Evolutionary conservation across 2,888 invertebrate species (phyloP), one percentile per base, ranked within the genome.

Genomic region (Cephalotes varians): DNA sequence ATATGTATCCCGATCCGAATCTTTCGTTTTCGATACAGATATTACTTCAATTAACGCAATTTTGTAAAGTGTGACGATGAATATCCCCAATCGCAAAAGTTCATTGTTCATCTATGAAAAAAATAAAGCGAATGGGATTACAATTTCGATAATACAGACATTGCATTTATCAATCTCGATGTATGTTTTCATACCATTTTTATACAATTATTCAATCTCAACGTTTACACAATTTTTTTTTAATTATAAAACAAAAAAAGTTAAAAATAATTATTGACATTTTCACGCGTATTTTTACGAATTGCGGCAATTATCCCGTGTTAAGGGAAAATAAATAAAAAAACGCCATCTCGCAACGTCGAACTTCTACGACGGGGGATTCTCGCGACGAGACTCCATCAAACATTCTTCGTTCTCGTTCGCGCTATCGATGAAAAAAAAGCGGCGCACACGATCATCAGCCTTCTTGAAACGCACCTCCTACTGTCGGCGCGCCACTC

Each of bases 401-500:
- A 54, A 72, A 37, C 12, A 10, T 44, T 51, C 37, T 60, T 1
- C 21, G 56, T 47, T 71, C 18, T 18, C 6, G 3, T 67, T 15
- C 25, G 64, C 64, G 21, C 5, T 9, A n/a, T 10, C 34, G 21
- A n/a, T n/a, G 7, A n/a, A 76, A 65, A 74, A 56, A 81, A 83
- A 71, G 73, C 51, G 40, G 84, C 77, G 81, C 84, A 83, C 72
- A 72, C 72, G 76, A 84, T 81, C 40, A 28, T 67, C 54, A 49
- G 65, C 74, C 72, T 62, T 34, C 71, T 73, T 74, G 83, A 88
- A 91, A 94, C 94, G 92, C 93, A 94, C 94, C 94, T 94, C 93
- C 94, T 92, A 92, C 93, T 94, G 91, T 94, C 94, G 87, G 93
- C 91, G 76, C 93, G 92, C 94, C 94, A 94, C 84, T 94, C 94